phyloP scores from a whole-genome alignment of 2,888 invertebrate species.

The Ceramica pisi region DNA sequence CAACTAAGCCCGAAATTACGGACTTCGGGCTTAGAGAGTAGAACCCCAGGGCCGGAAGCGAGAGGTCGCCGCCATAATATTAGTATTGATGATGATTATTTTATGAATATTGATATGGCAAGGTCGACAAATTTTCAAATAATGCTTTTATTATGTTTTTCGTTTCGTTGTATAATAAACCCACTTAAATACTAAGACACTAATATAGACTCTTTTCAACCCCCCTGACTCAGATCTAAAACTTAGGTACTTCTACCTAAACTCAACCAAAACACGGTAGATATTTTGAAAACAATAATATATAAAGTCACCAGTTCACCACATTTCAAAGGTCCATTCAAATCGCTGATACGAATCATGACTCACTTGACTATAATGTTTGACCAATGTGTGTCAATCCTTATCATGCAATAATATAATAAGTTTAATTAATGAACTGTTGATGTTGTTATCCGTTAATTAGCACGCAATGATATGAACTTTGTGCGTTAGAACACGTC shows the following conservation, averaged over 20 bases:
- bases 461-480: constrained; percentile 29
- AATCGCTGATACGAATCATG: constrained; percentile 33
- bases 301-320: neutral
- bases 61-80: no score
- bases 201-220: no score
- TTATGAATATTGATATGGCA: no score
- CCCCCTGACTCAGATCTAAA: neutral
- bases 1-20: no score
- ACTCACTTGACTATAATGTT: constrained; percentile 46
- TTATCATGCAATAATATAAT: constrained; percentile 50
- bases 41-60: no score
- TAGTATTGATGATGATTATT: no score
- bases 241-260: neutral
- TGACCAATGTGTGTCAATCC: constrained; percentile 56
- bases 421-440: constrained; percentile 36
- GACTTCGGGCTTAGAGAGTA: no score
- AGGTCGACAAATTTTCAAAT: no score
- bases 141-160: no score
- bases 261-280: neutral
- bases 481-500: constrained; percentile 17
- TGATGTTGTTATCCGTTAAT: constrained; percentile 30
- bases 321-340: constrained; percentile 14
- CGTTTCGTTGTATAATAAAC: no score
- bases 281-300: constrained; percentile 23
- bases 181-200: no score